Conservation (phyloP, 2,888 invertebrate species). For the Automeris io region DNA sequence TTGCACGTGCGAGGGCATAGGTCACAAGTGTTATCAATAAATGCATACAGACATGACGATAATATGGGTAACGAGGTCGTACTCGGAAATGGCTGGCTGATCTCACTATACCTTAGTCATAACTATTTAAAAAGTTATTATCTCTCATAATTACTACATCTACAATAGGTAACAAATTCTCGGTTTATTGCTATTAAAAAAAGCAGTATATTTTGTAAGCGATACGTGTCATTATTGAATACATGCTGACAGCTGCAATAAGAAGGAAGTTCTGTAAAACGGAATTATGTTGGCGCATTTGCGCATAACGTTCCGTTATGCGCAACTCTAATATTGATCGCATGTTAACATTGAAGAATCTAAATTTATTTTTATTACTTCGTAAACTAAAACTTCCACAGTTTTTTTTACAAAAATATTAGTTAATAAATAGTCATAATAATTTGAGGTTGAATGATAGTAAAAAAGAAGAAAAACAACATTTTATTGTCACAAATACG, state of each 20-base stretch:
- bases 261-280: constrained; percentile 2
- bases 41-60: not conserved
- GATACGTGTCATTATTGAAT: constrained; percentile 5
- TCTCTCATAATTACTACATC: too few species aligned
- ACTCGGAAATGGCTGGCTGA: not conserved
- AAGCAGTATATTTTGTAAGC: not conserved
- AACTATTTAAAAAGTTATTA: not conserved
- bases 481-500: not conserved
- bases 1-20: constrained; percentile 18
- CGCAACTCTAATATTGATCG: not conserved
- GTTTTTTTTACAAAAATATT: too few species aligned
- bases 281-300: constrained; percentile 20
- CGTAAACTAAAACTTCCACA: too few species aligned
- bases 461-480: too few species aligned
- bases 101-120: not conserved
- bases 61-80: not conserved
- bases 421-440: too few species aligned
- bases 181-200: too few species aligned
- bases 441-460: too few species aligned
- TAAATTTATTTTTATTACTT: too few species aligned
- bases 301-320: constrained; percentile 12
- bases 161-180: too few species aligned
- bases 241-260: constrained; percentile 8
- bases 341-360: too few species aligned
- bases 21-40: constrained; percentile 12